Percentiles rank a stretch among this genome's conserved stretches.
Evolutionary conservation across 1,140 invertebrate species (phyloP).

Genomic region (Homarus americanus): DNA sequence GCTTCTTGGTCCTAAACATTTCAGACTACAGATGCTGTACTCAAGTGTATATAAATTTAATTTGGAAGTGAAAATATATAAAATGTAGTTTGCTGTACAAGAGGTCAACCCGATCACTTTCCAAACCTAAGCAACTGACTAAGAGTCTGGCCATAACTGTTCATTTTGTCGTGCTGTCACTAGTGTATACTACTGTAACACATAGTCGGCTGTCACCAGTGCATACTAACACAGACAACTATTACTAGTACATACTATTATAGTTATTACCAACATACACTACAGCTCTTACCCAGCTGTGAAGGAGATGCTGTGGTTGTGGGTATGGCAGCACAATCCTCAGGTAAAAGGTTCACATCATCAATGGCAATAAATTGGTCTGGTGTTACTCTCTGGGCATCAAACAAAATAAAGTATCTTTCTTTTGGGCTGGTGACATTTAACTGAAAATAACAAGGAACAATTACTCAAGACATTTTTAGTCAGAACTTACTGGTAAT

Average conservation of each 20-base stretch:
- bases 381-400: conserved; percentile 19
- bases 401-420: conserved; percentile 22
- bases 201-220: neutral
- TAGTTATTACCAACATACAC: neutral
- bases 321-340: conserved; percentile 21
- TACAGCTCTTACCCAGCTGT: conserved; percentile 11
- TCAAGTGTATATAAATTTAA: no score
- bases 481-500: no score
- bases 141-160: no score
- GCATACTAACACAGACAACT: neutral
- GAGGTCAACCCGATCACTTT: no score
- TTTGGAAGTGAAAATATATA: no score
- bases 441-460: neutral
- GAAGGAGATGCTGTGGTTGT: conserved; percentile 37
- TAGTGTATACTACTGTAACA: no score
- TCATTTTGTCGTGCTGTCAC: no score
- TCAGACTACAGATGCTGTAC: no score
- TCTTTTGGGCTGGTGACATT: neutral
- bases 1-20: no score
- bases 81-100: no score
- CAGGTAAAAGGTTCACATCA: conserved; percentile 32
- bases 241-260: neutral
- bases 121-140: no score
- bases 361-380: conserved; percentile 65
- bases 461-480: neutral